Percentiles rank a stretch among this genome's conserved stretches.
Evolutionary conservation across 2,888 invertebrate species (phyloP).

Genomic region (Erannis defoliaria): DNA sequence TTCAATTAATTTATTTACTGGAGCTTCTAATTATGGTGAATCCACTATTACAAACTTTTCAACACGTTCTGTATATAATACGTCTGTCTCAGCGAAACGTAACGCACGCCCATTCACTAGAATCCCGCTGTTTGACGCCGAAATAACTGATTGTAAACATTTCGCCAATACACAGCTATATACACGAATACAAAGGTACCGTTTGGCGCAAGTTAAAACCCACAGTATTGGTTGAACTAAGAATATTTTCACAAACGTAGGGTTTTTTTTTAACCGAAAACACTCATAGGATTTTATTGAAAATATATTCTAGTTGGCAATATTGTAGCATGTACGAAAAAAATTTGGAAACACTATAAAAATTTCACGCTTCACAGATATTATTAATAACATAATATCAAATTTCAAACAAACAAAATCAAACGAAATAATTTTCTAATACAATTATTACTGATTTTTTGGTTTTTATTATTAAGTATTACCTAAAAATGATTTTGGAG

Average conservation of each 20-base stretch:
- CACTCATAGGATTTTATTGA: no score
- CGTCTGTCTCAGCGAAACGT: not conserved
- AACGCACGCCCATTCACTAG: conserved; percentile 27
- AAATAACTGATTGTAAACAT: conserved; percentile 31
- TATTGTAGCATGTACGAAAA: no score
- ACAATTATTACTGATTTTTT: no score
- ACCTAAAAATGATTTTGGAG: no score
- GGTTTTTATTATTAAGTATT: no score
- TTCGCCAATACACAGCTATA: not conserved
- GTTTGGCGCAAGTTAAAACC: conserved; percentile 11
- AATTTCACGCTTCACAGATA: no score
- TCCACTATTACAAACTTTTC: conserved; percentile 14
- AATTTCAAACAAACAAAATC: no score
- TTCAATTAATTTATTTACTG: not conserved
- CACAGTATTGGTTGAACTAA: not conserved
- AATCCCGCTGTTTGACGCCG: conserved; percentile 22
- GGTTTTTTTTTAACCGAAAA: no score
- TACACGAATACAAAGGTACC: conserved; percentile 7
- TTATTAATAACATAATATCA: no score
- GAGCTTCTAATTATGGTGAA: not conserved
- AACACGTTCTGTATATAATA: conserved; percentile 11
- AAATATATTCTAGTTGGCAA: no score
- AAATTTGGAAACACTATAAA: no score
- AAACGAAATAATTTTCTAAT: no score
- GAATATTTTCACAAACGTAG: not conserved